Evolutionary conservation across 2,113 vertebrate genomes (phyloP), one percentile per base, ranked within the genome.

Genomic region (Corydoras maculifer): DNA sequence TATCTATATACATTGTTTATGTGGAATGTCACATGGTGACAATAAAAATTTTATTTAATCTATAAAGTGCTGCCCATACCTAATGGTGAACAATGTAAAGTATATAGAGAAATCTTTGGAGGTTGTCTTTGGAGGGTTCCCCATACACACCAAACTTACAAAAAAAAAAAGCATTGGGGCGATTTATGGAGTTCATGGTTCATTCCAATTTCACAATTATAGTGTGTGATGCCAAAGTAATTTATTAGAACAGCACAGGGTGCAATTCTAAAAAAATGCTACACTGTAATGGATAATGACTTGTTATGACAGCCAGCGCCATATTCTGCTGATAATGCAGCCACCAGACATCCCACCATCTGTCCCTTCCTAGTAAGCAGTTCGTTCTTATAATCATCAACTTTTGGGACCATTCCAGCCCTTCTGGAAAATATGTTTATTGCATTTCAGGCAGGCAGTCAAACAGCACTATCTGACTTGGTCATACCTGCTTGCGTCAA

Each of bases 301-400:
- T 18, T 25, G 58, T 54, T 76, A 53, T 76, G 67, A 59, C 65
- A 68, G 60, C 62, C 69, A 76, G 66, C 64, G 72, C 57, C 73
- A 79, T 67, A 79, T 70, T 79, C 72, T 80, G 65, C 79, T 70
- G 65, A 79, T 78, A 72, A 62, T 79, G 77, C 77, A 50, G 76
- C 78, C 54, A 57, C n/a, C 54, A 53, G 51, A 10, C 84, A 84
- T 85, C 80, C 74, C 30, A 76, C 79, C 84, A 84, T 86, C 83
- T 87, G 83, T 86, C 78, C 69, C 66, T 68, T 69, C 62, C 61
- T 54, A 71, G 78, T 66, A 57, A 83, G 75, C 78, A 78, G 68
- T 80, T 76, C 75, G 79, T 80, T 83, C 72, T 81, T 70, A 66
- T 79, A 79, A 69, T 81, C 78, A 80, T 77, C 84, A 63, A 69